These are phyloP conservation scores for Propsilocerus akamusi DNA, from an alignment of 1,140 invertebrate species.

Conservation along the genomic window DNA sequence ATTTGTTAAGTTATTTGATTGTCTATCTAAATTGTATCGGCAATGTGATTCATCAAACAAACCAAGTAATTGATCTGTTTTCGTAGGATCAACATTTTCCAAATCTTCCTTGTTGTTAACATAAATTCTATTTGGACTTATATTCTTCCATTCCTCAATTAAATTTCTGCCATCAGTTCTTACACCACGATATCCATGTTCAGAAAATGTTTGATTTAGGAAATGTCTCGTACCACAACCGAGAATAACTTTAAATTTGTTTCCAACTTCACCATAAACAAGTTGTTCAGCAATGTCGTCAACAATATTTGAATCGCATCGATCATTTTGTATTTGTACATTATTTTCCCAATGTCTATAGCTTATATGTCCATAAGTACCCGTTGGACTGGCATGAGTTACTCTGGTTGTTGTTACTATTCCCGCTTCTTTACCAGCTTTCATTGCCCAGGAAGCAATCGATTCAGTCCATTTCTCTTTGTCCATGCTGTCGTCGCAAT, in stretches of 20 bases:
- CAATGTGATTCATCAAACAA: constrained; percentile 30
- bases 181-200: constrained; percentile 32
- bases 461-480: constrained; percentile 30
- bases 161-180: constrained; percentile 47
- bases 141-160: constrained; percentile 43
- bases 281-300: constrained; percentile 59
- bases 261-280: constrained; percentile 42
- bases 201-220: constrained; percentile 33
- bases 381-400: constrained; percentile 61
- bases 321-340: constrained; percentile 26
- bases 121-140: constrained; percentile 27
- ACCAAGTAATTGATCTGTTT: constrained; percentile 26
- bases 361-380: constrained; percentile 51
- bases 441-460: constrained; percentile 45
- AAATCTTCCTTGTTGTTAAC: constrained; percentile 40
- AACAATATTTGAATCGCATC: constrained; percentile 24
- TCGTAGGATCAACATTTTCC: constrained; percentile 16
- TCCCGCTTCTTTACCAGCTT: constrained; percentile 48
- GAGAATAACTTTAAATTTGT: constrained; percentile 41
- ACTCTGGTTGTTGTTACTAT: constrained; percentile 61
- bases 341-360: constrained; percentile 63
- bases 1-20: constrained; percentile 15
- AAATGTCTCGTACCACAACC: constrained; percentile 57
- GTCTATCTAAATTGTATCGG: constrained; percentile 33
- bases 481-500: constrained; percentile 24